phyloP scores from a whole-genome alignment of 1,140 invertebrate genomes.

The Samia ricini region DNA sequence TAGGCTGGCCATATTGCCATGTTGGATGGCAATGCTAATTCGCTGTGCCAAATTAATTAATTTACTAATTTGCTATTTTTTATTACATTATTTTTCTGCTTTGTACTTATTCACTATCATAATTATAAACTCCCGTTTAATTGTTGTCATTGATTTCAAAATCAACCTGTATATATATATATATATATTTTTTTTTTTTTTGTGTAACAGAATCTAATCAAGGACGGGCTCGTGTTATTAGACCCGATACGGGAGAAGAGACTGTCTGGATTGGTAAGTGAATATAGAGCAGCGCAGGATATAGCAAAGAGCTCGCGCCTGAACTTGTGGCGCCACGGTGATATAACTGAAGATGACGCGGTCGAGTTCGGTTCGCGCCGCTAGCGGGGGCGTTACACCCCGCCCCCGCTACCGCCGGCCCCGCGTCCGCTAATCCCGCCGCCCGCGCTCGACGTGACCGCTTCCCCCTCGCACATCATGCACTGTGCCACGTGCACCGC shows the following conservation, averaged over 20 bases:
- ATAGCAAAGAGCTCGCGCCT: constrained; percentile 89
- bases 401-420: too few species aligned
- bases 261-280: constrained; percentile 87
- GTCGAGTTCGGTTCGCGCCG: constrained; percentile 85
- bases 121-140: neutral
- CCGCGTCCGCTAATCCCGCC: too few species aligned
- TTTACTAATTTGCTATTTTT: too few species aligned
- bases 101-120: neutral
- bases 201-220: constrained; percentile 80
- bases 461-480: constrained; percentile 47
- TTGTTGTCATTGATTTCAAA: neutral
- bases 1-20: too few species aligned
- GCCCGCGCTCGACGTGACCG: constrained; percentile 48
- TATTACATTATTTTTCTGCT: neutral
- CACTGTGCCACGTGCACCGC: constrained; percentile 48
- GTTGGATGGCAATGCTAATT: too few species aligned
- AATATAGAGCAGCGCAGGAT: constrained; percentile 91
- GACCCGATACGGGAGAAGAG: constrained; percentile 89
- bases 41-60: too few species aligned
- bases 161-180: too few species aligned
- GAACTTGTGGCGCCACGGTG: constrained; percentile 97
- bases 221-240: constrained; percentile 90
- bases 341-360: constrained; percentile 97
- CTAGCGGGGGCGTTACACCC: constrained; percentile 43
- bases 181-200: constrained; percentile 9